Evolutionary conservation across 2,797 vertebrate genomes (phyloP).

Genomic region (Rhinichthys osculus): DNA sequence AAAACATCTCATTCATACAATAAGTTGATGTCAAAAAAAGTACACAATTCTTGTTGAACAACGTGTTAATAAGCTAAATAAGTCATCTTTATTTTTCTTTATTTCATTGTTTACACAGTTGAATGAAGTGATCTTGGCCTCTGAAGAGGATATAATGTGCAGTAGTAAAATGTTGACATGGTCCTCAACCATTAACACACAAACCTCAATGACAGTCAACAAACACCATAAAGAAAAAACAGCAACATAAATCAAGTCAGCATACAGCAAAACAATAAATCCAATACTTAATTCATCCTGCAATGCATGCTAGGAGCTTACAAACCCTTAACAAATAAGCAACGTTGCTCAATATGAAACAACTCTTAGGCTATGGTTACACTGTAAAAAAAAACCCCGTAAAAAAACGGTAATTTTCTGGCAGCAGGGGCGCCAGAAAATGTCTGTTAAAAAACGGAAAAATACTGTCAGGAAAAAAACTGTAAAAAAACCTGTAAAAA

Average conservation of each 20-base stretch:
- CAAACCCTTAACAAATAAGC: not conserved
- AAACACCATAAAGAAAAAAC: slow-evolving; percentile 1
- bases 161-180: not conserved
- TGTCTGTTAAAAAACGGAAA: too few species aligned
- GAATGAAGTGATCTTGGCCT: not conserved
- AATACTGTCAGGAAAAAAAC: too few species aligned
- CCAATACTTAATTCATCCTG: not conserved
- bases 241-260: not conserved
- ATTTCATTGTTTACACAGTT: not conserved
- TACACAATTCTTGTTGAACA: not conserved
- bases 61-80: not conserved
- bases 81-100: not conserved
- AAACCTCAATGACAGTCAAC: slow-evolving; percentile 9
- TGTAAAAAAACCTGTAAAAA: too few species aligned
- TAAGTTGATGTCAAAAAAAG: not conserved
- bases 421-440: too few species aligned
- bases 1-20: not conserved
- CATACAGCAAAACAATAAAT: not conserved
- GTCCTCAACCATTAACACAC: not conserved
- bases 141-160: not conserved
- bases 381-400: too few species aligned
- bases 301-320: not conserved
- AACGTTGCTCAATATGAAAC: not conserved
- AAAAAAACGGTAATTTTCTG: too few species aligned
- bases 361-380: not conserved